Conservation (phyloP, 2,888 invertebrate species). For the Platycnemis pennipes region DNA sequence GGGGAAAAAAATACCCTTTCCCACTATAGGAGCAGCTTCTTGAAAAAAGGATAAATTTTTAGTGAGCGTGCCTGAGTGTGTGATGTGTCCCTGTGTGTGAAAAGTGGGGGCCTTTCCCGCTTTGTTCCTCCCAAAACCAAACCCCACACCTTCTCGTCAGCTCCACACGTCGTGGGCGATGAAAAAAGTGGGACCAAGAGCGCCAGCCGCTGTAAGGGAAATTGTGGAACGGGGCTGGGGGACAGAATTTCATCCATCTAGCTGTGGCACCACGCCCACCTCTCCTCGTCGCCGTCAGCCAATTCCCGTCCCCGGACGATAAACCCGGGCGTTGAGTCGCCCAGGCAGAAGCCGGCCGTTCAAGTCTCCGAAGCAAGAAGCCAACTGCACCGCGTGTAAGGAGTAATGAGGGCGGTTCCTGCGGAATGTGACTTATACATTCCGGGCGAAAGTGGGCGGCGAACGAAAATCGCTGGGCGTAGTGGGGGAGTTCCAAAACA, state of each 20-base stretch:
- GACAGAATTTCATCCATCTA: slow-evolving; percentile 8
- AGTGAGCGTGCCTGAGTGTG: background rate
- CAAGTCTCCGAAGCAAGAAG: background rate
- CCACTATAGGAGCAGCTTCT: slow-evolving; percentile 21
- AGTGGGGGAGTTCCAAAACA: background rate
- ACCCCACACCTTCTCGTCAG: background rate
- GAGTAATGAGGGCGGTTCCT: slow-evolving; percentile 17
- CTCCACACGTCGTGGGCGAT: background rate
- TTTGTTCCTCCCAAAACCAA: background rate
- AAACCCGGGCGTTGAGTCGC: background rate
- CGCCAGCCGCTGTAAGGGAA: background rate
- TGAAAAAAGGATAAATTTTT: slow-evolving; percentile 24
- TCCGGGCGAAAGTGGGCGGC: background rate
- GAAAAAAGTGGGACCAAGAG: background rate
- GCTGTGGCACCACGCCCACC: background rate
- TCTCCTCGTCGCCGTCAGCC: background rate
- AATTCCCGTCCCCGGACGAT: background rate
- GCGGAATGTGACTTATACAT: background rate
- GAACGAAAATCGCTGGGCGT: background rate
- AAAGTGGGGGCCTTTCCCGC: background rate
- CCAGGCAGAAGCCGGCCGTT: background rate
- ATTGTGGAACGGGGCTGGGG: background rate
- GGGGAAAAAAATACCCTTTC: background rate
- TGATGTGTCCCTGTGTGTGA: background rate
- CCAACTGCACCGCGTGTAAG: background rate